Conservation (phyloP, 2,113 vertebrate species). For the Agapornis roseicollis region DNA sequence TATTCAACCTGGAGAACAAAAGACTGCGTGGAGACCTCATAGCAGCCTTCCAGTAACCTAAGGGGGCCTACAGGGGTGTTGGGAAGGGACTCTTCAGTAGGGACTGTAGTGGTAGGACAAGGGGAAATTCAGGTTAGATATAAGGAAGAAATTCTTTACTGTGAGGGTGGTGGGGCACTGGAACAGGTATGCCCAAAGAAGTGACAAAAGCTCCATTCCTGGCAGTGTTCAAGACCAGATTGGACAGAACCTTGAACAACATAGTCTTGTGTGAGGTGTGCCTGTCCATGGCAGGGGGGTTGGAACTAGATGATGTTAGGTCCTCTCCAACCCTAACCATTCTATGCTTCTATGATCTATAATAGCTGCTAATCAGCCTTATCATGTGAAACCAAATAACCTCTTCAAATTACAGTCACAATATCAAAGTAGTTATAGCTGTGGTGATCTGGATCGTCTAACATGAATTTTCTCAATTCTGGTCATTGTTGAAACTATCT, state of each 20-base stretch:
- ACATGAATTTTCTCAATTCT: neutral
- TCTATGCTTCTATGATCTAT: neutral
- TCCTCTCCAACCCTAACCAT: neutral
- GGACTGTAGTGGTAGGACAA: too few relatives aligned
- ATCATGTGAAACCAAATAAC: neutral
- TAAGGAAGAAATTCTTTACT: too few relatives aligned
- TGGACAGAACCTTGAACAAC: neutral
- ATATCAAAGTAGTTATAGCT: neutral
- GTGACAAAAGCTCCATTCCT: neutral
- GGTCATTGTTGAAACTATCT: neutral
- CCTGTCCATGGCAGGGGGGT: neutral
- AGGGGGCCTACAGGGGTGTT: too few relatives aligned
- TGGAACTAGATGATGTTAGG: neutral
- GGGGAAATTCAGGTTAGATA: too few relatives aligned
- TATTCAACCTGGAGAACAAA: too few relatives aligned
- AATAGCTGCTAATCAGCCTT: neutral
- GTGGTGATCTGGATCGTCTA: neutral
- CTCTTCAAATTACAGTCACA: neutral
- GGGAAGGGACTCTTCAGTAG: too few relatives aligned
- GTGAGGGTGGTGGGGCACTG: too few relatives aligned
- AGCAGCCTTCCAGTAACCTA: too few relatives aligned
- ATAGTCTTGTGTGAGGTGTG: neutral
- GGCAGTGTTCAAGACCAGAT: neutral
- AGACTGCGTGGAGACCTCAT: too few relatives aligned
- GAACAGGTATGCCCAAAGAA: neutral